Evolutionary conservation across 1,140 invertebrate species (phyloP).

Genomic region (Dryas iulia): DNA sequence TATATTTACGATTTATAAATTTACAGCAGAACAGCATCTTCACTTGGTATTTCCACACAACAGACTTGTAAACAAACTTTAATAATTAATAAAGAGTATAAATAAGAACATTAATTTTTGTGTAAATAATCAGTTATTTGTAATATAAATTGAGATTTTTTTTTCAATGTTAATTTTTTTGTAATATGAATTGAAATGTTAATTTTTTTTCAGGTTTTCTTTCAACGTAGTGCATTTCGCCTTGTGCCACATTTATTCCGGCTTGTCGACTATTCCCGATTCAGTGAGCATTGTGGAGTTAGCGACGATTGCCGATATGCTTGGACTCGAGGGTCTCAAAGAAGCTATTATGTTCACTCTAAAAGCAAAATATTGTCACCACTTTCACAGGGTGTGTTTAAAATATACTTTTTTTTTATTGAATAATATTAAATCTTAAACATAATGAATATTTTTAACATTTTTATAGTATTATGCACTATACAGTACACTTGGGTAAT

Average conservation of each 20-base stretch:
- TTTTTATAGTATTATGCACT: no score
- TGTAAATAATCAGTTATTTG: no score
- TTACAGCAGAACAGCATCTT: no score
- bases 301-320: constrained; percentile 92
- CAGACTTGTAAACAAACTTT: no score
- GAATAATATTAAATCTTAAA: no score
- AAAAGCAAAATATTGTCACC: constrained; percentile 94
- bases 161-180: background rate
- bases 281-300: constrained; percentile 92
- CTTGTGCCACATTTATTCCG: constrained; percentile 95
- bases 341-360: constrained; percentile 93
- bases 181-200: background rate
- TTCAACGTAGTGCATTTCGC: constrained; percentile 93
- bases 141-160: background rate
- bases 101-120: no score
- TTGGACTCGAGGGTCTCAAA: constrained; percentile 93
- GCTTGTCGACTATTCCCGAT: constrained; percentile 91
- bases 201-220: constrained; percentile 83
- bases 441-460: no score
- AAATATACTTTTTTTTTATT: background rate
- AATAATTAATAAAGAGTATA: no score
- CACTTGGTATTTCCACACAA: no score
- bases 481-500: no score
- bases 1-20: no score
- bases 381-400: constrained; percentile 88